Evolutionary conservation across 2,888 invertebrate species (phyloP), one percentile per base, ranked within the genome.

Genomic region (Erebia epiphron): DNA sequence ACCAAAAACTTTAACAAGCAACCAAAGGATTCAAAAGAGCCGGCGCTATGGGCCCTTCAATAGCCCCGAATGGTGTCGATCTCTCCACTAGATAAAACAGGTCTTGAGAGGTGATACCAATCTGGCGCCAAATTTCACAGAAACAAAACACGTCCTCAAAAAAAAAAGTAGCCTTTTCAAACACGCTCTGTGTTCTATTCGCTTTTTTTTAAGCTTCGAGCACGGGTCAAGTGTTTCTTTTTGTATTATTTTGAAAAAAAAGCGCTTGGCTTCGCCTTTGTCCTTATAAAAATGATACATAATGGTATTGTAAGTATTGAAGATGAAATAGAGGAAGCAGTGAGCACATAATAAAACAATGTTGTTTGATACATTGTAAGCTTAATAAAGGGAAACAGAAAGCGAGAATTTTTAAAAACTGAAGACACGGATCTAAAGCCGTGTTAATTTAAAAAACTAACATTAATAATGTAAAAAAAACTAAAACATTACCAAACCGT

Each of bases 121-220:
- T 91, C 91, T 87, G 90, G 90, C 90, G 90, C 91, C 91, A 89
- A 91, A 91, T 88, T 90, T 91, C 89, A 91, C 89, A 88, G 91
- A 90, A 89, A 81, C 82, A 77, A 73, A 83, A 82, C 78, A 79
- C 80, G 74, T 74, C 77, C 73, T 73, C 75, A 74, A 62, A 79
- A 76, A 79, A 76, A 78, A 82, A 79, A 75, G 77, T 69, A 73
- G 74, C 72, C 76, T 81, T 83, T 86, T 80, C 76, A 80, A 83
- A 81, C 73, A 76, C 66, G 72, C 54, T 50, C 68, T 52, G 16
- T 75, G 77, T 75, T 73, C 73, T 73, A 69, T 65, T 67, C 41
- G 63, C 56, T 57, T 58, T 74, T 73, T 71, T 72, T 69, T 67
- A 64, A 67, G 26, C 56, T 50, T 61, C 57, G 65, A 61, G 67